A percentile compares a stretch with the other conserved stretches of the same genome.
Evolutionary conservation across 2,888 invertebrate genomes (phyloP).

Genomic region (Trichogramma dendrolimi): DNA sequence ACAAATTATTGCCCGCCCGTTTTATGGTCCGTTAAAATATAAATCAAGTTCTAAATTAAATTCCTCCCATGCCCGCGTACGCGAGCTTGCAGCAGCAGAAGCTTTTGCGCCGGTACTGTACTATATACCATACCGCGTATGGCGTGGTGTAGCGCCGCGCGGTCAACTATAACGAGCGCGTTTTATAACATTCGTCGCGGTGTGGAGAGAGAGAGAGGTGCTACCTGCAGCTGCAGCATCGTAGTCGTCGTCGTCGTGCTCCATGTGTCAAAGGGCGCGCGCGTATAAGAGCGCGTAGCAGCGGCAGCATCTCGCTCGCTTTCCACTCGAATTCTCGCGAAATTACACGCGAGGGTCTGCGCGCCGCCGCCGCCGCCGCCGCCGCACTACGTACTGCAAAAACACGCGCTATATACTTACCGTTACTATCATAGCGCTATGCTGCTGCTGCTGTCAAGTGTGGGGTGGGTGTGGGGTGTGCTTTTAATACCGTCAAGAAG

Average conservation of each 20-base stretch:
- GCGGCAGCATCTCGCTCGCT: conserved; percentile 9
- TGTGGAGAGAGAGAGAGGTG: no score
- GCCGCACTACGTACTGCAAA: no score
- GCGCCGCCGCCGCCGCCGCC: no score
- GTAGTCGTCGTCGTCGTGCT: conserved; percentile 32
- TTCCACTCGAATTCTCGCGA: conserved; percentile 23
- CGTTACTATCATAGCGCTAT: no score
- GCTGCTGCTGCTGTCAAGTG: no score
- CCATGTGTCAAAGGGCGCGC: conserved; percentile 19
- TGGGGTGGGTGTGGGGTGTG: no score
- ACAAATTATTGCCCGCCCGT: conserved; percentile 50
- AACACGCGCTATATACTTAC: no score
- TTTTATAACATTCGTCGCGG: conserved; percentile 43
- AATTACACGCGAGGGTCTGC: conserved; percentile 17
- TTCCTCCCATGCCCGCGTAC: conserved; percentile 42
- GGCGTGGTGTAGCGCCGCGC: conserved; percentile 15
- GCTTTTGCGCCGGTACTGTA: no score
- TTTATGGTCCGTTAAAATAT: conserved; percentile 51
- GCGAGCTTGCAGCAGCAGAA: neutral
- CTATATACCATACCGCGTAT: no score
- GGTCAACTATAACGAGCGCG: conserved; percentile 46
- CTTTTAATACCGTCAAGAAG: no score
- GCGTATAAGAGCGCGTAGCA: neutral
- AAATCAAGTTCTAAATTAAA: conserved; percentile 53
- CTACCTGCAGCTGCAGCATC: conserved; percentile 24